Conservation (phyloP, 2,113 vertebrate genomes). For the Rallus limicola region DNA sequence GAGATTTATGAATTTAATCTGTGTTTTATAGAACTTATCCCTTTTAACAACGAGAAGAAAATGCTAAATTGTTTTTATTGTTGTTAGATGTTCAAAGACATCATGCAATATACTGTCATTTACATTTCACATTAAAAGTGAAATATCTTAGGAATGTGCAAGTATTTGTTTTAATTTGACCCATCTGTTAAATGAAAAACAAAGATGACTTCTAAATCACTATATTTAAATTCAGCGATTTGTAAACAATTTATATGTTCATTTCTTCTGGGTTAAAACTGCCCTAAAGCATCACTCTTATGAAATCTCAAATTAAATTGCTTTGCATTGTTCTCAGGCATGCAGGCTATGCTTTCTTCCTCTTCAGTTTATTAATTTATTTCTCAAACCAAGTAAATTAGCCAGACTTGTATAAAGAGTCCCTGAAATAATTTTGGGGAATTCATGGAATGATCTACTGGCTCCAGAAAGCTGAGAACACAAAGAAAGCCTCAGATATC, state of each 20-base stretch:
- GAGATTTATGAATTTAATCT: constrained; percentile 73
- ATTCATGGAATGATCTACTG: neutral
- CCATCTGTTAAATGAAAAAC: constrained; percentile 75
- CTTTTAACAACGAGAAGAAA: constrained; percentile 65
- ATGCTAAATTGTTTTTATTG: constrained; percentile 70
- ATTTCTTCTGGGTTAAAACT: constrained; percentile 76
- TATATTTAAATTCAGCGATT: constrained; percentile 75
- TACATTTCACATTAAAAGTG: constrained; percentile 81
- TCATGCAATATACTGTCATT: constrained; percentile 67
- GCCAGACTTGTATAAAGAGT: constrained; percentile 53
- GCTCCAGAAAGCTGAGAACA: constrained; percentile 40
- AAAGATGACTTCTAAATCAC: constrained; percentile 71
- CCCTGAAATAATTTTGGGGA: neutral
- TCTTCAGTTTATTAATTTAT: constrained; percentile 76
- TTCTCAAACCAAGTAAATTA: constrained; percentile 76
- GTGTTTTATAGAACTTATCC: constrained; percentile 61
- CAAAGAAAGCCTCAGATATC: constrained; percentile 12
- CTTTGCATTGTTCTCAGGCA: constrained; percentile 64
- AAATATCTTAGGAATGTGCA: constrained; percentile 67
- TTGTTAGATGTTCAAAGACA: constrained; percentile 64
- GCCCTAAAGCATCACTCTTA: constrained; percentile 73
- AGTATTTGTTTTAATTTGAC: constrained; percentile 80
- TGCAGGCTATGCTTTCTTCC: constrained; percentile 32
- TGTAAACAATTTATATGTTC: constrained; percentile 78
- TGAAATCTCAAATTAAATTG: constrained; percentile 71